A percentile compares a stretch with the other conserved stretches of the same genome.
Conservation (phyloP, 2,797 vertebrate species). For the Premnoplex brunnescens region DNA sequence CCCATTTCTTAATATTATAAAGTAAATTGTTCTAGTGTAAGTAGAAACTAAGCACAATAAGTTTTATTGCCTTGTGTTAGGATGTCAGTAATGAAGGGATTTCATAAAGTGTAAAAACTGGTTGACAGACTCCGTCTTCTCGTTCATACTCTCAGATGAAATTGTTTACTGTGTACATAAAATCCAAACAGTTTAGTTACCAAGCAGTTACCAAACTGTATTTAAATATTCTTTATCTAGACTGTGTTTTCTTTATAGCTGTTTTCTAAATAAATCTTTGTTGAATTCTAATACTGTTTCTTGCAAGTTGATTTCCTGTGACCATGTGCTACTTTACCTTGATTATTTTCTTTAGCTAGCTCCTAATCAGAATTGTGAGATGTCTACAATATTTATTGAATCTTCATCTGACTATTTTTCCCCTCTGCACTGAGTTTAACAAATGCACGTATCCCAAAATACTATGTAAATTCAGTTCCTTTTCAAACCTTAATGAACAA, state of each 20-base stretch:
- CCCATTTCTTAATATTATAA: neutral
- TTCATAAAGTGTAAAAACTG: neutral
- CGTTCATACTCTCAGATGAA: neutral
- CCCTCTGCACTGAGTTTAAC: neutral
- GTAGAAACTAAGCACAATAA: neutral
- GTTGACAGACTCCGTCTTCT: neutral
- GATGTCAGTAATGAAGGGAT: neutral
- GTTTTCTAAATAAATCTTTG: neutral
- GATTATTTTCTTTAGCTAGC: neutral
- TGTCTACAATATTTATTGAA: neutral
- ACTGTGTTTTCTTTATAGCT: neutral
- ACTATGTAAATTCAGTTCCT: neutral
- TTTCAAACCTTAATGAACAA: slow-evolving; percentile 23
- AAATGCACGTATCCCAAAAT: neutral
- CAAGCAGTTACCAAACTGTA: neutral
- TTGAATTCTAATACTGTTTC: neutral
- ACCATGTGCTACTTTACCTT: neutral
- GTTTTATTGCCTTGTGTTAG: neutral
- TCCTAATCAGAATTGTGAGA: neutral
- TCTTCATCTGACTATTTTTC: neutral
- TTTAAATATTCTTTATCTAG: neutral
- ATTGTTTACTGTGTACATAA: neutral
- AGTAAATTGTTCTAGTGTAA: neutral
- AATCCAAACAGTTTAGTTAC: neutral
- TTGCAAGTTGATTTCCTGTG: neutral